phyloP scores from a whole-genome alignment of 1,140 invertebrate genomes.

The Diploscapter pachys region DNA sequence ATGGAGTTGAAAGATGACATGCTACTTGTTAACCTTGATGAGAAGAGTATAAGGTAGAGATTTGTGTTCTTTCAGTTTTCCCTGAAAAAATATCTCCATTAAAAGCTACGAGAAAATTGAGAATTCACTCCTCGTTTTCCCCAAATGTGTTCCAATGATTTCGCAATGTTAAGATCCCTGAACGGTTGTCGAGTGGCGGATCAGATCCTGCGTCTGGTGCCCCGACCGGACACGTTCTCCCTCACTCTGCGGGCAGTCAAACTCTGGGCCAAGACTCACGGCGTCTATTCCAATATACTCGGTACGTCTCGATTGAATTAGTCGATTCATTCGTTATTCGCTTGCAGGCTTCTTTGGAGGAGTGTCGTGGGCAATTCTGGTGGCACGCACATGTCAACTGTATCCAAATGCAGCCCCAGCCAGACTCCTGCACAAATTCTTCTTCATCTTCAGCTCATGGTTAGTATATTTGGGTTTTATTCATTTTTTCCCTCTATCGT shows the following conservation, averaged over 20 bases:
- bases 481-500: neutral
- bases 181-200: slow-evolving; percentile 88
- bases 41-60: slow-evolving; percentile 63
- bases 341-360: slow-evolving; percentile 81
- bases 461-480: slow-evolving; percentile 10
- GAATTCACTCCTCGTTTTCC: neutral
- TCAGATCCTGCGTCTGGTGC: slow-evolving; percentile 90
- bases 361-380: slow-evolving; percentile 98
- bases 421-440: slow-evolving; percentile 94
- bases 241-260: slow-evolving; percentile 90
- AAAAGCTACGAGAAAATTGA: no score
- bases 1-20: slow-evolving; percentile 4
- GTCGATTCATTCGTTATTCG: neutral
- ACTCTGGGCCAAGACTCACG: slow-evolving; percentile 66
- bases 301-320: slow-evolving; percentile 10
- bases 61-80: no score
- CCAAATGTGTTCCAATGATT: slow-evolving; percentile 18
- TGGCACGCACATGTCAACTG: slow-evolving; percentile 92
- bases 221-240: slow-evolving; percentile 88
- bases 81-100: no score
- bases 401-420: slow-evolving; percentile 94
- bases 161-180: slow-evolving; percentile 19
- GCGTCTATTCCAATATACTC: slow-evolving; percentile 95
- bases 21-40: slow-evolving; percentile 14
- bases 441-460: slow-evolving; percentile 93